Base-by-base conservation (phyloP, 2,113 vertebrate genomes). In the Psilopsiagon aymara region DNA sequence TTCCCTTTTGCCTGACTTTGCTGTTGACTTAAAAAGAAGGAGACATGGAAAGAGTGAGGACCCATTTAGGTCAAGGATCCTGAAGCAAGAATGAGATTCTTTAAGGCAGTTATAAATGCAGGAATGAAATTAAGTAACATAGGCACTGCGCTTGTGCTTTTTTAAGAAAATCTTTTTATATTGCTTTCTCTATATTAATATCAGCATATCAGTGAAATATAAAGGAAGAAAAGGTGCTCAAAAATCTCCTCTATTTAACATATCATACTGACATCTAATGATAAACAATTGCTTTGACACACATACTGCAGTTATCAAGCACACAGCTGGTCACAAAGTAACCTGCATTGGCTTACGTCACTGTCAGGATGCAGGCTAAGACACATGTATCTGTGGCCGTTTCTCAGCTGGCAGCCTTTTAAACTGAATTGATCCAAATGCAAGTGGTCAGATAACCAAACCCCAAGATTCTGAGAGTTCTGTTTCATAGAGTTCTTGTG, bases 381-480 rank as follows among this genome's bases (percentile, higher is more conserved):
- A 55, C 16, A 14, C 11, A 39, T 4, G 9, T 60, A 1, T 4
- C 10, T 55, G 1, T 5, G 18, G 47, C 5, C 29, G 28, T 24
- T 76, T 69, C 28, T 82, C 39, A 88, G 18, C 31, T 51, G 17
- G 14, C n/a, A 90, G 62, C 25, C 43, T 75, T 59, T 73, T 39
- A 33, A 67, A 14, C 43, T 16, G 37, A 55, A 46, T 77, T 52
- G 19, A 28, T 90, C 41, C 31, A 14, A 53, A 49, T 35, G 63
- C 20, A 74, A 82, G 57, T 52, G 63, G 29, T 21, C 57, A 66
- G 67, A 68, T 33, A 79, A 55, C 28, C 62, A 90, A 64, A 2
- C 0, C 3, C 16, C 35, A 33, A 28, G 43, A 60, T 64, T 71
- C 13, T 37, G 13, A 23, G 9, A 4, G 2, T 20, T 82, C 25